Evolutionary conservation across 2,113 vertebrate species (phyloP).

Genomic region (Ochotona princeps): DNA sequence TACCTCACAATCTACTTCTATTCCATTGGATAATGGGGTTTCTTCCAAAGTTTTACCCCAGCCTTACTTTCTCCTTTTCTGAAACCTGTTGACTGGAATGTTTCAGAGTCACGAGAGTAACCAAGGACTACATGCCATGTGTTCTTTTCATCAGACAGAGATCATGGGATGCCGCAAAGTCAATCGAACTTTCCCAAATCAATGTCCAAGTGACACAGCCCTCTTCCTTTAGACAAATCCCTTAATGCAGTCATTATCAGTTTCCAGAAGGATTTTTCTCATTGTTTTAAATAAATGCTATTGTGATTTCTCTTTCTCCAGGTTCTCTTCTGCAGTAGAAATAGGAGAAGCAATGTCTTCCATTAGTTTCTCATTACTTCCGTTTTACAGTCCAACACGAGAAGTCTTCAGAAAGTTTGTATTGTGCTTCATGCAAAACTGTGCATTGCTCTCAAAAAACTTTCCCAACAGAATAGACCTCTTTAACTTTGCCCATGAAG

Average conservation of each 20-base stretch:
- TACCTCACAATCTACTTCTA: neutral
- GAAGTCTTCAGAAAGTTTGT: no score
- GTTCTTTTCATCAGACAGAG: neutral
- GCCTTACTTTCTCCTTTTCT: neutral
- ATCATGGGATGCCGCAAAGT: neutral
- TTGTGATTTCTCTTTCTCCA: neutral
- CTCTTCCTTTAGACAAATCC: neutral
- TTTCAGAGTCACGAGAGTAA: neutral
- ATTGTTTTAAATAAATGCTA: conserved; percentile 53
- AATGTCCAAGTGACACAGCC: neutral
- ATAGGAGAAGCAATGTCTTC: conserved; percentile 10
- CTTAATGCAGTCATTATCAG: neutral
- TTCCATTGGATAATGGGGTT: neutral
- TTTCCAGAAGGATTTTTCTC: neutral
- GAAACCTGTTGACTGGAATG: neutral
- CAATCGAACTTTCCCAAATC: neutral
- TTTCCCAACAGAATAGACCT: no score
- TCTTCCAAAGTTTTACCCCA: neutral
- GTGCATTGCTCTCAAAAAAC: no score
- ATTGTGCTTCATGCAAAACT: no score
- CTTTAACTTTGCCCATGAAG: no score
- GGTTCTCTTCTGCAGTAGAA: neutral
- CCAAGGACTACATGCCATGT: neutral
- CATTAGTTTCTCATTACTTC: neutral
- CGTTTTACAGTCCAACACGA: neutral